These are phyloP conservation scores for Takifugu flavidus DNA, from an alignment of 2,113 vertebrate species.

Conservation along the genomic window DNA sequence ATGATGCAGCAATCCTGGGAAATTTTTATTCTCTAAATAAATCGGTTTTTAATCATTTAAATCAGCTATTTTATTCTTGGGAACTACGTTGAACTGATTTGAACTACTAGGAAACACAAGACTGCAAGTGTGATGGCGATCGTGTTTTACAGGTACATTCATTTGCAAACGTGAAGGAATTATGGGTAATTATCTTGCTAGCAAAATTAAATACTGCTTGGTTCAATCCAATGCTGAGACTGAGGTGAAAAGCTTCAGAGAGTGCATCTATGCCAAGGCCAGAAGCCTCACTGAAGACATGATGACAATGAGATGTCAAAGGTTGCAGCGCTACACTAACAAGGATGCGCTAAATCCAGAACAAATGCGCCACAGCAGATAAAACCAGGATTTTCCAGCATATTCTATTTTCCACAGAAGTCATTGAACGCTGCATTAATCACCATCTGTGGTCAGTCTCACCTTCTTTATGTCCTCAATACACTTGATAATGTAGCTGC, in stretches of 20 bases:
- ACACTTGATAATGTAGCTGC: constrained; percentile 97
- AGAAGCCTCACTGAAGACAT: background rate
- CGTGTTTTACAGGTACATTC: too few species aligned
- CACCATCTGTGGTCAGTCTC: constrained; percentile 13
- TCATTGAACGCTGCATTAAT: background rate
- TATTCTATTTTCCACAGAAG: too few species aligned
- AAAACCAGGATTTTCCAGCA: background rate
- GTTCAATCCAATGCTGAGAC: too few species aligned
- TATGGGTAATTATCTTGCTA: too few species aligned
- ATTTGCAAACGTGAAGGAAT: too few species aligned
- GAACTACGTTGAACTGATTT: too few species aligned
- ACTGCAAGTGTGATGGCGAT: too few species aligned
- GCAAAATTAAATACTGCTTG: too few species aligned
- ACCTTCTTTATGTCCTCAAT: constrained; percentile 99
- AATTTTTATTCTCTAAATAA: background rate
- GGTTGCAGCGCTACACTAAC: background rate
- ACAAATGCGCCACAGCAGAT: constrained; percentile 15
- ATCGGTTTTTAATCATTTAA: too few species aligned
- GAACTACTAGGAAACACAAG: too few species aligned
- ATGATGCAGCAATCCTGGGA: background rate
- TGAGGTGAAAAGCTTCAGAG: too few species aligned
- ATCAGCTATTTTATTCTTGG: too few species aligned
- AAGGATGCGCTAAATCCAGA: constrained; percentile 18
- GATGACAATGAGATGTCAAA: background rate
- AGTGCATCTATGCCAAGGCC: background rate